Conservation (phyloP, 2,113 vertebrate species). For the Paramormyrops kingsleyae region DNA sequence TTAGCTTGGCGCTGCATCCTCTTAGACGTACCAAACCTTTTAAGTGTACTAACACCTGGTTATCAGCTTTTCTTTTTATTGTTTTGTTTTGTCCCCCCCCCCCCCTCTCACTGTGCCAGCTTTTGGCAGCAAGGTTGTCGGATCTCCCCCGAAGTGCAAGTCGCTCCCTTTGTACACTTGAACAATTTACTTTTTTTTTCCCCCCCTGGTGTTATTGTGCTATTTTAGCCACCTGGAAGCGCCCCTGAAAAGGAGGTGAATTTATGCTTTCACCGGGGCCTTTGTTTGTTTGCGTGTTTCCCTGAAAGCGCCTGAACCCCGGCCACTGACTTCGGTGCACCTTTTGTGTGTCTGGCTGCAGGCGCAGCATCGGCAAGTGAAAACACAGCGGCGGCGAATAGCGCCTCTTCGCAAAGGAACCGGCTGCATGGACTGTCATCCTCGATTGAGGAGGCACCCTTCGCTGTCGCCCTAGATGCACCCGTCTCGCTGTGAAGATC, state of each 20-base stretch:
- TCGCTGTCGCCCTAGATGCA: not conserved
- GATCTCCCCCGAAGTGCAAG: constrained; percentile 31
- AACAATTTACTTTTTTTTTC: constrained; percentile 17
- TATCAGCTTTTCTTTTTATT: constrained; percentile 24
- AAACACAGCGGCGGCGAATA: not conserved
- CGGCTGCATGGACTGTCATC: not conserved
- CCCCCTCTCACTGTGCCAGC: constrained; percentile 28
- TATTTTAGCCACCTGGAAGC: constrained; percentile 40
- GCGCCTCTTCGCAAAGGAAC: not conserved
- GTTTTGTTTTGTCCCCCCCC: constrained; percentile 23
- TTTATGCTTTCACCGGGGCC: constrained; percentile 31
- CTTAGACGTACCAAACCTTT: constrained; percentile 48
- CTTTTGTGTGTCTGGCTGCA: not conserved
- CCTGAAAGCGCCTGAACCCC: constrained; percentile 26
- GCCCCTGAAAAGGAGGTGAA: constrained; percentile 31
- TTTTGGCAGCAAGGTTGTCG: constrained; percentile 19
- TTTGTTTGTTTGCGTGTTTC: constrained; percentile 31
- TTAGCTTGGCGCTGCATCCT: constrained; percentile 36
- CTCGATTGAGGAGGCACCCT: not conserved
- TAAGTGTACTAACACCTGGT: constrained; percentile 50
- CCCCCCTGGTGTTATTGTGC: constrained; percentile 29
- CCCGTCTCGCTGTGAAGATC: not conserved
- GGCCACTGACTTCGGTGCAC: constrained; percentile 5
- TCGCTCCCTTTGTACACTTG: constrained; percentile 30
- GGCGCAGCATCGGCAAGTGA: not conserved